Base-by-base conservation (phyloP, 1,140 invertebrate species). In the Anoplolepis gracilipes region DNA sequence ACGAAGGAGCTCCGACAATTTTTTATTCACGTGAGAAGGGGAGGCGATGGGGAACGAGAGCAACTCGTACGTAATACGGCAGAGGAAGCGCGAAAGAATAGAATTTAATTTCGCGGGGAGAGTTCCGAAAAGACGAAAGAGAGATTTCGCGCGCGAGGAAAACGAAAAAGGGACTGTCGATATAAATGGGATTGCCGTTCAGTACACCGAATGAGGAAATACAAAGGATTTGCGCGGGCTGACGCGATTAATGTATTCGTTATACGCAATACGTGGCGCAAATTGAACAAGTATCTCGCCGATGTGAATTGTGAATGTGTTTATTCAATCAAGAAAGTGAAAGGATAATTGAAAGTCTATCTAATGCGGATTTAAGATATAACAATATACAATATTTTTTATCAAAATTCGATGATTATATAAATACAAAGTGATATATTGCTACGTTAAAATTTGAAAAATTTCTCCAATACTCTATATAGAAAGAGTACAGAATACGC, bases 61-160 rank as follows among this genome's bases (percentile, higher is more conserved):
- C 57, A 30, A 49, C 61, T 85, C 53, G 67, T 28, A 33, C 16
- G 5, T 57, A 55, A 64, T 30, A 57, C 55, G 39, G 25, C n/a
- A n/a, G 39, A 53, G 76, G 75, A 57, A 55, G 42, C 62, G 65
- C 46, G 70, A 72, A 75, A 86, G 70, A 61, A 76, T 69, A 64
- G 65, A 88, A 89, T 88, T 89, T 88, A 59, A 88, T 89, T 89
- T 88, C 70, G 46, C 46, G 75, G 1, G 36, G 55, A 76, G 77
- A 76, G 67, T 64, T 87, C 10, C 55, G 19, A 1, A 19, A 36
- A 10, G 33, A 57, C 13, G 77, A 28, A 65, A 22, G 33, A 61
- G 53, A 61, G 22, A 62, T n/a, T 19, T 11, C 42, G 69, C 53
- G 28, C 25, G 10, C 22, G 30, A 49, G 22, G 49, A 65, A 36